Evolutionary conservation across 2,113 vertebrate genomes (phyloP).

Genomic region (Coturnix japonica): DNA sequence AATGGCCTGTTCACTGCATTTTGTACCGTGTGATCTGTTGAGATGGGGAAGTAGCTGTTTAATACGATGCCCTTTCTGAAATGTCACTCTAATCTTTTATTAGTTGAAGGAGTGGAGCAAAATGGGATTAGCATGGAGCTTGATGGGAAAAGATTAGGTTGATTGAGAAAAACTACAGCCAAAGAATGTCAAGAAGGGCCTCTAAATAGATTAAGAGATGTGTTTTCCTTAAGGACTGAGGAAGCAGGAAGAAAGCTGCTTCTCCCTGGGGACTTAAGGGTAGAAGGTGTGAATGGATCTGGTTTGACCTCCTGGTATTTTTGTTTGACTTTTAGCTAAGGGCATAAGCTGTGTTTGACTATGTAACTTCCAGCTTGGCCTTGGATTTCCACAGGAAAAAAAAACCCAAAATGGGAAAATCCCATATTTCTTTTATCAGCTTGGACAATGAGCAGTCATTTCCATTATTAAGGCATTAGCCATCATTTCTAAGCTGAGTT

Average conservation of each 20-base stretch:
- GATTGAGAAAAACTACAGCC: constrained; percentile 46
- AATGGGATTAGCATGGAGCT: constrained; percentile 76
- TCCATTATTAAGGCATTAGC: not conserved
- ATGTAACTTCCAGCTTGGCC: not conserved
- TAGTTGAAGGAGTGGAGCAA: constrained; percentile 83
- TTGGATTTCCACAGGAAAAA: not conserved
- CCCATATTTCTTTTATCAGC: not conserved
- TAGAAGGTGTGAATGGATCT: not conserved
- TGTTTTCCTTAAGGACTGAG: constrained; percentile 33
- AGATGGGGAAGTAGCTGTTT: constrained; percentile 73
- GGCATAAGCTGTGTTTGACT: not conserved
- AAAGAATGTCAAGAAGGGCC: constrained; percentile 65
- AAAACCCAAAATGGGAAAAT: constrained; percentile 15
- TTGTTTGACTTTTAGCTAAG: not conserved
- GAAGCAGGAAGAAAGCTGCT: not conserved
- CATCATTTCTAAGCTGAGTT: not conserved
- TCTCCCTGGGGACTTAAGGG: constrained; percentile 13
- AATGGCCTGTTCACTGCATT: constrained; percentile 73
- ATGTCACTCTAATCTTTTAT: constrained; percentile 91
- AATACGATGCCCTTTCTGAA: constrained; percentile 89
- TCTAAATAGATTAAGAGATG: constrained; percentile 53
- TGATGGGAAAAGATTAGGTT: constrained; percentile 62
- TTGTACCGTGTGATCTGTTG: constrained; percentile 35
- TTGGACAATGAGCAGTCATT: not conserved
- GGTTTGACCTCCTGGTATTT: not conserved